These are phyloP conservation scores for Eunapius fragilis DNA, from an alignment of 37 sponge, comb jelly and placozoan genomes.

Conservation along the genomic window DNA sequence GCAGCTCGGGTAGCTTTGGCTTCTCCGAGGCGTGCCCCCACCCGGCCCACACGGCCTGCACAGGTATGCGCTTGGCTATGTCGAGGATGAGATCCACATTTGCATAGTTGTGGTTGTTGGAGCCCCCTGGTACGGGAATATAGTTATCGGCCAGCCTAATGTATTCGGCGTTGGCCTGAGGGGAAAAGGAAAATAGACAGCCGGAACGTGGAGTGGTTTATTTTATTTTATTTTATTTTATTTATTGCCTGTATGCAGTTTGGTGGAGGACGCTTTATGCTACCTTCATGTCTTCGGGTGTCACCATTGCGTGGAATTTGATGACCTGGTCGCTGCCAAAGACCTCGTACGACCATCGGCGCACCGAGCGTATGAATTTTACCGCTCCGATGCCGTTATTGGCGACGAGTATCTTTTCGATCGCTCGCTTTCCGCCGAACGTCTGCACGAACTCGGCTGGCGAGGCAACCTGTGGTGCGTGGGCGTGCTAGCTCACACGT, in stretches of 20 bases:
- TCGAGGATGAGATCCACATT: constrained; percentile 96
- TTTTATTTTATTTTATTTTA: neutral
- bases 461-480: constrained; percentile 68
- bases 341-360: constrained; percentile 96
- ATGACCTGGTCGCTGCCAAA: constrained; percentile 96
- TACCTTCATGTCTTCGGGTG: constrained; percentile 97
- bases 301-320: constrained; percentile 92
- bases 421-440: constrained; percentile 88
- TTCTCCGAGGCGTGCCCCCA: constrained; percentile 99
- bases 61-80: constrained; percentile 85
- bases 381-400: constrained; percentile 99
- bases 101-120: constrained; percentile 99
- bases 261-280: neutral
- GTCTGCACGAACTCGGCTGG: constrained; percentile 90
- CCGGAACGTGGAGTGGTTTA: neutral
- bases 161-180: constrained; percentile 96
- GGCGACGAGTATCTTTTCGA: constrained; percentile 93
- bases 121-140: constrained; percentile 95
- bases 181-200: too few species aligned
- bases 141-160: constrained; percentile 93
- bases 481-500: too few species aligned
- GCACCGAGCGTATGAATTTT: constrained; percentile 92
- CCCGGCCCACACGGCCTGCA: constrained; percentile 98
- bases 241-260: neutral
- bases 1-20: constrained; percentile 92